Evolutionary conservation across 2,888 invertebrate species (phyloP).

Genomic region (Erebia epiphron): DNA sequence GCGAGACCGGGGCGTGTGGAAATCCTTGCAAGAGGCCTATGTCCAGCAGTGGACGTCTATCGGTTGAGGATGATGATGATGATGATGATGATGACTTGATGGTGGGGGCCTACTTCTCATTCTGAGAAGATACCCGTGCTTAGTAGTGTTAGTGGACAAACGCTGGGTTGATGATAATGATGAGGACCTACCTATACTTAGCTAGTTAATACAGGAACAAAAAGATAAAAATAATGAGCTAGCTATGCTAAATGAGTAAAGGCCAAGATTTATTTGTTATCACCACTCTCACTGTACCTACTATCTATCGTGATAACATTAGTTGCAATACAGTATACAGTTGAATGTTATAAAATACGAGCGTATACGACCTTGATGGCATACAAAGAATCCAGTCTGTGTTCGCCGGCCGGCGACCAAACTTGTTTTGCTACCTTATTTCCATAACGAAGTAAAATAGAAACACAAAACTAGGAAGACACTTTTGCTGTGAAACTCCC

Average conservation of each 20-base stretch:
- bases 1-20: no score
- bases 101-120: no score
- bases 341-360: constrained; percentile 12
- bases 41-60: no score
- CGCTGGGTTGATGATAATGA: no score
- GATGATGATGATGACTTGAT: no score
- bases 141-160: no score
- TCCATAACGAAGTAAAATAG: constrained; percentile 47
- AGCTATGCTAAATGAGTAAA: not conserved
- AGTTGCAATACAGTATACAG: not conserved
- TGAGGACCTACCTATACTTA: no score
- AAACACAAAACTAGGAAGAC: constrained; percentile 36
- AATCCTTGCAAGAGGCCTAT: no score
- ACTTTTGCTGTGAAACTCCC: constrained; percentile 38
- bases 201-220: no score
- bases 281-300: not conserved
- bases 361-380: constrained; percentile 40
- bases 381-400: constrained; percentile 39
- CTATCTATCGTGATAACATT: constrained; percentile 14
- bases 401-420: constrained; percentile 47
- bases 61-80: no score
- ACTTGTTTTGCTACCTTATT: constrained; percentile 47
- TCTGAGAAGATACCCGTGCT: no score
- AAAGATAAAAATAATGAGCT: no score
- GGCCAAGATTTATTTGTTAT: not conserved